phyloP scores from a whole-genome alignment of 1,140 invertebrate genomes.

The Philopotamus ludificatus region DNA sequence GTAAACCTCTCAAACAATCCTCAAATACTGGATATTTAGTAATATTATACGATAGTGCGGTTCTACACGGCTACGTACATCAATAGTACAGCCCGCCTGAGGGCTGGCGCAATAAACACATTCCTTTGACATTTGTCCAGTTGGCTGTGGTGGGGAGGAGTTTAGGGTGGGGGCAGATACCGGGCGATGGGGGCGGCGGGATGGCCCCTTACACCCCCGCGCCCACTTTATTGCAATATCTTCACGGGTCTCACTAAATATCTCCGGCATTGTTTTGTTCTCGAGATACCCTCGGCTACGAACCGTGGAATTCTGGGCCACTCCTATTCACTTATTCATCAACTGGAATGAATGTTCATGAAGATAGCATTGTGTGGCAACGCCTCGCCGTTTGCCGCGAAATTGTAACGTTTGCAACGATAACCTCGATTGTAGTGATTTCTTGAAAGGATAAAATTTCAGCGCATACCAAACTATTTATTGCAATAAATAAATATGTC shows the following conservation, averaged over 20 bases:
- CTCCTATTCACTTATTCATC: constrained; percentile 26
- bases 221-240: constrained; percentile 24
- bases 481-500: too few relatives aligned
- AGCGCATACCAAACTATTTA: too few relatives aligned
- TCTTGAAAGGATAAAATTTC: too few relatives aligned
- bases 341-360: constrained; percentile 23
- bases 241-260: constrained; percentile 23
- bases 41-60: too few relatives aligned
- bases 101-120: constrained; percentile 39
- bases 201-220: constrained; percentile 1
- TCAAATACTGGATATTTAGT: too few relatives aligned
- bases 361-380: constrained; percentile 5
- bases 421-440: too few relatives aligned
- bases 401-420: too few relatives aligned
- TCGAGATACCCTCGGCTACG: constrained; percentile 4
- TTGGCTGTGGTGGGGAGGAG: constrained; percentile 7
- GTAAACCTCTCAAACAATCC: too few relatives aligned
- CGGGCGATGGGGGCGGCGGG: constrained; percentile 2
- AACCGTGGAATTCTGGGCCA: constrained; percentile 19
- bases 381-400: constrained; percentile 8
- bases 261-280: constrained; percentile 21
- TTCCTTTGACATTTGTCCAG: constrained; percentile 40
- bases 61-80: too few relatives aligned
- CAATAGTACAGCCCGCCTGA: too few relatives aligned
- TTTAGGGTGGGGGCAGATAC: background rate